phyloP scores from a whole-genome alignment of 2,797 vertebrate genomes.

The Malurus leucopterus region DNA sequence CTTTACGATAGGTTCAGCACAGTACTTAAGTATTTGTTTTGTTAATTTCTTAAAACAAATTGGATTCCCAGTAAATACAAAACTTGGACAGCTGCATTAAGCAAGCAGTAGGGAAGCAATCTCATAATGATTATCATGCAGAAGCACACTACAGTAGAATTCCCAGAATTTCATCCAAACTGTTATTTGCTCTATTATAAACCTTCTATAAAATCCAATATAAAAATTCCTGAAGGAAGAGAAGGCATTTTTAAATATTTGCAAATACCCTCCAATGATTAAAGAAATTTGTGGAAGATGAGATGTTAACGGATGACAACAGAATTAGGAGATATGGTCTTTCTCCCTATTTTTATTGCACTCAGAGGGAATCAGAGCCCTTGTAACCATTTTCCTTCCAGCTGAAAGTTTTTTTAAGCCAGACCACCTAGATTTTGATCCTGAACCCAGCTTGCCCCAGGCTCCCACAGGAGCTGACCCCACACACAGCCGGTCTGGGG shows the following conservation, averaged over 20 bases:
- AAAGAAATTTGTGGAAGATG: slow-evolving; percentile 56
- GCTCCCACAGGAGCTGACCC: not conserved
- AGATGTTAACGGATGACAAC: slow-evolving; percentile 7
- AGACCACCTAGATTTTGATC: not conserved
- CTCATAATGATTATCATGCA: slow-evolving; percentile 68
- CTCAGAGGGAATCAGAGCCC: not conserved
- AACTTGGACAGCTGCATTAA: slow-evolving; percentile 72
- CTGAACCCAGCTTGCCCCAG: not conserved
- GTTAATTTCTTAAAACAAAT: slow-evolving; percentile 79
- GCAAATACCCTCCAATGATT: slow-evolving; percentile 65
- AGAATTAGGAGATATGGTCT: not conserved
- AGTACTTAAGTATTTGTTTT: slow-evolving; percentile 73
- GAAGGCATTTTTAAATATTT: slow-evolving; percentile 67
- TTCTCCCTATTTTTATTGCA: not conserved
- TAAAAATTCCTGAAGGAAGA: slow-evolving; percentile 74
- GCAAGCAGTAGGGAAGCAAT: slow-evolving; percentile 73
- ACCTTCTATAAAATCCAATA: slow-evolving; percentile 69
- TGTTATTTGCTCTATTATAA: slow-evolving; percentile 75
- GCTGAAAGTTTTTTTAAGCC: not conserved
- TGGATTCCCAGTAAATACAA: slow-evolving; percentile 72
- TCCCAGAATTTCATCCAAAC: slow-evolving; percentile 75
- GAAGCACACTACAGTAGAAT: slow-evolving; percentile 64
- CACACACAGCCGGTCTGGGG: not conserved
- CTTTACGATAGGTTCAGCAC: slow-evolving; percentile 62
- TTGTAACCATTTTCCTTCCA: slow-evolving; percentile 9